Evolutionary conservation across 2,797 vertebrate genomes (phyloP).

Genomic region (Pantherophis alleghaniensis): DNA sequence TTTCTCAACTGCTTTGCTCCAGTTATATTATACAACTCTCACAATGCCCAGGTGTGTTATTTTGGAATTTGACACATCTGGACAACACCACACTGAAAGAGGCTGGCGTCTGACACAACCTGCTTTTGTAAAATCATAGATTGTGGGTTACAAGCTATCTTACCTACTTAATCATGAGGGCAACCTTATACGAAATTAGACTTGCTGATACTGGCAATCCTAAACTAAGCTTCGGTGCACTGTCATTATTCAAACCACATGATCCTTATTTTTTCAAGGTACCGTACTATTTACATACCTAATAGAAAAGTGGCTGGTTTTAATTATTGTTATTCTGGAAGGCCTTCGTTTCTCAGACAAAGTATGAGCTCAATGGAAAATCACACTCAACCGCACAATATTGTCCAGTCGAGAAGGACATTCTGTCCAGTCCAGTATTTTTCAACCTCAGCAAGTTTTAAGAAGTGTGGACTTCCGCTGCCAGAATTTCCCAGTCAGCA

Average conservation of each 20-base stretch:
- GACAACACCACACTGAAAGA: not conserved
- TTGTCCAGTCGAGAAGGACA: not conserved
- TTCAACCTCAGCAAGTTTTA: not conserved
- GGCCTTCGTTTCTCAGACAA: not conserved
- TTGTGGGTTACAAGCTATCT: not conserved
- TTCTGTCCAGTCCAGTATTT: not conserved
- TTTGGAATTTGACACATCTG: not conserved
- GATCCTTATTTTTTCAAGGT: not conserved
- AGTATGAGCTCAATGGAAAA: not conserved
- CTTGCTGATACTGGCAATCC: not conserved
- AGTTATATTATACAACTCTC: not conserved
- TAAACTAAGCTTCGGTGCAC: not conserved
- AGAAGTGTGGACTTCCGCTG: not conserved
- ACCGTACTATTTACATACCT: not conserved
- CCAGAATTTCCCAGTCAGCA: not conserved
- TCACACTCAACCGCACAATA: not conserved
- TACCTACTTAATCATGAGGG: too few species aligned
- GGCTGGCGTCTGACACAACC: not conserved
- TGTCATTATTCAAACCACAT: not conserved
- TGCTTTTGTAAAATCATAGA: not conserved
- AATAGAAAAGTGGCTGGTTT: not conserved
- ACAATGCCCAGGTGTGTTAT: not conserved
- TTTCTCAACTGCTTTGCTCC: not conserved
- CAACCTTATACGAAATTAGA: not conserved
- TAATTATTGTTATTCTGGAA: slow-evolving; percentile 14